Evolutionary conservation across 2,113 vertebrate genomes (phyloP).

Genomic region (Arizona elegans): DNA sequence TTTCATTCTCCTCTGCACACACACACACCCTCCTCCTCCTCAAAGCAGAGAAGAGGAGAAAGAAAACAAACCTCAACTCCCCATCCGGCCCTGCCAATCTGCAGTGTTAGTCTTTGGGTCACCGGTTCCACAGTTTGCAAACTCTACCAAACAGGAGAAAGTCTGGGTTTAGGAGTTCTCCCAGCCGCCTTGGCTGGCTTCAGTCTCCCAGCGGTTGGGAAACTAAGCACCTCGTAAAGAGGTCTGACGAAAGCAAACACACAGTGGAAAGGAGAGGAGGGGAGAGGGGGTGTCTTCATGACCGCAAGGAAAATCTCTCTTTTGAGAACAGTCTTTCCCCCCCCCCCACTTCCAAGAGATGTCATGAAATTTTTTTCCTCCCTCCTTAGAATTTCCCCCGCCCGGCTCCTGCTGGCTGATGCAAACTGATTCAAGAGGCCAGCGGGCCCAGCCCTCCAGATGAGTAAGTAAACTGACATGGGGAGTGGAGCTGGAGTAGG

Average conservation of each 20-base stretch:
- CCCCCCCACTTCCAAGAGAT: constrained; percentile 61
- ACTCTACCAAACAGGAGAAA: neutral
- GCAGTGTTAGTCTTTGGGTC: neutral
- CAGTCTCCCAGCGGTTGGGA: constrained; percentile 41
- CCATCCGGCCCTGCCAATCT: neutral
- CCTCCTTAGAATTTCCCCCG: neutral
- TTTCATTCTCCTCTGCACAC: too few species aligned
- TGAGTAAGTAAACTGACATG: constrained; percentile 67
- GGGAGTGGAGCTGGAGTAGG: neutral
- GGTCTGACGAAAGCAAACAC: constrained; percentile 39
- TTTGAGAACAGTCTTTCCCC: constrained; percentile 56
- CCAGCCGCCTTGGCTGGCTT: constrained; percentile 1
- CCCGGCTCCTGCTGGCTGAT: constrained; percentile 42
- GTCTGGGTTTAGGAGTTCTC: neutral
- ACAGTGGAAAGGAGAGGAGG: neutral
- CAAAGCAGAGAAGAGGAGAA: neutral
- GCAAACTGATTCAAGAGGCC: constrained; percentile 67
- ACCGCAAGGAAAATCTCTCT: constrained; percentile 53
- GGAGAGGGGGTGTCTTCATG: constrained; percentile 11
- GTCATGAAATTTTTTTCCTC: constrained; percentile 64
- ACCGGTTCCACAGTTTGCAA: constrained; percentile 4
- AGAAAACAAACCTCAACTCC: neutral
- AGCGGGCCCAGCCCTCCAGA: constrained; percentile 60
- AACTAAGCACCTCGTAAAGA: constrained; percentile 38
- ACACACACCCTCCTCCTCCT: neutral